Conservation (phyloP, 2,888 invertebrate species). For the Netelia inedita region DNA sequence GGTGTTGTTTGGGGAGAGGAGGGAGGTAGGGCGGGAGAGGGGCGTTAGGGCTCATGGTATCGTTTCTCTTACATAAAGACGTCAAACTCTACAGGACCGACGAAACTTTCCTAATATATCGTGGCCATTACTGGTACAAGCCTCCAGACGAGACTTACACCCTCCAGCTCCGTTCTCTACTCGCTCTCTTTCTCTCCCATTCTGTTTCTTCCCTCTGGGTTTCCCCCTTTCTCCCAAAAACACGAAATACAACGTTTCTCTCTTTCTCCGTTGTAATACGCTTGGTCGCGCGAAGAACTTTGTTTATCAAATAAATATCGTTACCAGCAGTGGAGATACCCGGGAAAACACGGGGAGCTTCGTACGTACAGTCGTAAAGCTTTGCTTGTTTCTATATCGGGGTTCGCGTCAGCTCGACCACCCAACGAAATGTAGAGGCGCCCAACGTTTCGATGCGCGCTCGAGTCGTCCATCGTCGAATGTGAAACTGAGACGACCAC, state of each 20-base stretch:
- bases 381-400: conserved; percentile 30
- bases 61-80: conserved; percentile 81
- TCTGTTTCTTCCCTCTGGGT: background rate
- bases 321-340: conserved; percentile 29
- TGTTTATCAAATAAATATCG: conserved; percentile 82
- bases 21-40: background rate
- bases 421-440: conserved; percentile 52
- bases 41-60: conserved; percentile 72
- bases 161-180: conserved; percentile 70
- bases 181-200: conserved; percentile 11
- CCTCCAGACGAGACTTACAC: conserved; percentile 77
- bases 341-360: conserved; percentile 42
- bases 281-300: conserved; percentile 74
- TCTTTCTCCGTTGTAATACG: conserved; percentile 44
- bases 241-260: conserved; percentile 21
- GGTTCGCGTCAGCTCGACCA: conserved; percentile 50
- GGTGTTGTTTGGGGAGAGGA: background rate
- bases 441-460: conserved; percentile 57
- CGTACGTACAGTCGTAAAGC: conserved; percentile 58
- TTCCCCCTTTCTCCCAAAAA: background rate
- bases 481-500: conserved; percentile 15
- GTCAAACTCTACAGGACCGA: conserved; percentile 78
- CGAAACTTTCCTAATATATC: conserved; percentile 82
- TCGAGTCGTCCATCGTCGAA: conserved; percentile 51
- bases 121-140: conserved; percentile 80